Evolutionary conservation across 2,797 vertebrate species (phyloP).

Genomic region (Brachyalestes nurse): DNA sequence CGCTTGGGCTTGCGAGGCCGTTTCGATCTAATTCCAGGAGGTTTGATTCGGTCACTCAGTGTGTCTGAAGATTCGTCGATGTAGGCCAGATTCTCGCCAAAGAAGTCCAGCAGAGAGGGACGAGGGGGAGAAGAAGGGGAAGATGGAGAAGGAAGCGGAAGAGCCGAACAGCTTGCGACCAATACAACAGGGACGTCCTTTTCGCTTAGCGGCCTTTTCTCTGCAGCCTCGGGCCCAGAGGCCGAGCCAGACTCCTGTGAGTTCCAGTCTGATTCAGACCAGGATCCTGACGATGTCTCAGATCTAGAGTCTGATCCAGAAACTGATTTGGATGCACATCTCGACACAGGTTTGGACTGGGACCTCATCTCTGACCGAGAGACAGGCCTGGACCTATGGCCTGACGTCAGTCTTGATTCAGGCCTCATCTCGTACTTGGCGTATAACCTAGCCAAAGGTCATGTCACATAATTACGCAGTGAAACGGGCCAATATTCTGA

Average conservation of each 20-base stretch:
- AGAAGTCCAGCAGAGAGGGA: conserved; percentile 79
- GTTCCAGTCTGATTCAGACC: conserved; percentile 73
- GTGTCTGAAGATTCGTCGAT: conserved; percentile 92
- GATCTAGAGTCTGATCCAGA: conserved; percentile 65
- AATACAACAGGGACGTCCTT: conserved; percentile 48
- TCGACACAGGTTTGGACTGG: conserved; percentile 53
- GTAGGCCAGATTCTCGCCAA: conserved; percentile 89
- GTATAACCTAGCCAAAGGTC: conserved; percentile 36
- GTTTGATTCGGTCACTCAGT: conserved; percentile 78
- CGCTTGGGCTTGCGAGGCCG: conserved; percentile 73
- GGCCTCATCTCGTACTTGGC: conserved; percentile 40
- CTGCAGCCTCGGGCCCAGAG: conserved; percentile 39
- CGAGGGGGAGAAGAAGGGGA: conserved; percentile 23
- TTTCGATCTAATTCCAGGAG: conserved; percentile 51
- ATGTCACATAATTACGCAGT: conserved; percentile 1
- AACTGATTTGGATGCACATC: conserved; percentile 52
- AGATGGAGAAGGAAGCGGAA: conserved; percentile 31
- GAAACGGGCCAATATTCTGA: conserved; percentile 30
- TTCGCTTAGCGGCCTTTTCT: conserved; percentile 23
- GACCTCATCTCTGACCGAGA: conserved; percentile 60
- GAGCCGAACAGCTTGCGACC: conserved; percentile 65
- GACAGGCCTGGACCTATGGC: conserved; percentile 65
- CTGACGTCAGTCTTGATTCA: conserved; percentile 64
- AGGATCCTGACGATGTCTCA: conserved; percentile 61
- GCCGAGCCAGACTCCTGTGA: conserved; percentile 43